These are phyloP conservation scores for Pristionchus arcanus DNA, from an alignment of 2,888 invertebrate genomes.

Conservation along the genomic window DNA sequence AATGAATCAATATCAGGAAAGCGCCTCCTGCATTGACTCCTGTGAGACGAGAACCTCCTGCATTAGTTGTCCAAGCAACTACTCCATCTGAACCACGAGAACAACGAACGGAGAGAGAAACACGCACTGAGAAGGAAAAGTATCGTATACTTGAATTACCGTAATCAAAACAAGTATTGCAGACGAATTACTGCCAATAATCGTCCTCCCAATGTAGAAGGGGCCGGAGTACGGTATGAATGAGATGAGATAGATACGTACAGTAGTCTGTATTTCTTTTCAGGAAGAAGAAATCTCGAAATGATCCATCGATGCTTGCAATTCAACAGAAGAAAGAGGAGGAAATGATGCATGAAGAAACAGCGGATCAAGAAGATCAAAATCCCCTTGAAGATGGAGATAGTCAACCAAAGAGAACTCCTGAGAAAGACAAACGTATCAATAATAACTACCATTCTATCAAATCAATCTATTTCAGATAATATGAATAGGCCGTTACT, in stretches of 20 bases:
- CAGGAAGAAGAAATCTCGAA: slow-evolving; percentile 23
- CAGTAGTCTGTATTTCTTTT: not conserved
- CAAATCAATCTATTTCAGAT: not conserved
- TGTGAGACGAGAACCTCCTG: not conserved
- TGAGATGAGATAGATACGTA: not conserved
- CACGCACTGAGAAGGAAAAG: slow-evolving; percentile 6
- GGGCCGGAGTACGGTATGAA: not conserved
- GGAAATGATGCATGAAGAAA: not conserved
- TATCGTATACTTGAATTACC: not conserved
- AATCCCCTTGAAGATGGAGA: not conserved
- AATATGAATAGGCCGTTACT: not conserved
- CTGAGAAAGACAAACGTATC: slow-evolving; percentile 12
- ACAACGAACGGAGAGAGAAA: slow-evolving; percentile 25
- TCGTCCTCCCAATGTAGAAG: not conserved
- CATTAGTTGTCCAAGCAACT: not conserved
- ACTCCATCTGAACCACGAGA: slow-evolving; percentile 17
- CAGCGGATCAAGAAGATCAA: not conserved
- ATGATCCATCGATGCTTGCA: not conserved
- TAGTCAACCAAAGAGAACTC: not conserved
- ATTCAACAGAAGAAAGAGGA: not conserved
- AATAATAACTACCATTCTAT: not conserved
- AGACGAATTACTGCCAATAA: not conserved
- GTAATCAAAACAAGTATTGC: not conserved
- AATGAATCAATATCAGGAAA: not conserved
- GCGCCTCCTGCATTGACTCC: not conserved